Evolutionary conservation across 2,888 invertebrate genomes (phyloP), one percentile per base, ranked within the genome.

Genomic region (Bursaphelenchus okinawaensis): DNA sequence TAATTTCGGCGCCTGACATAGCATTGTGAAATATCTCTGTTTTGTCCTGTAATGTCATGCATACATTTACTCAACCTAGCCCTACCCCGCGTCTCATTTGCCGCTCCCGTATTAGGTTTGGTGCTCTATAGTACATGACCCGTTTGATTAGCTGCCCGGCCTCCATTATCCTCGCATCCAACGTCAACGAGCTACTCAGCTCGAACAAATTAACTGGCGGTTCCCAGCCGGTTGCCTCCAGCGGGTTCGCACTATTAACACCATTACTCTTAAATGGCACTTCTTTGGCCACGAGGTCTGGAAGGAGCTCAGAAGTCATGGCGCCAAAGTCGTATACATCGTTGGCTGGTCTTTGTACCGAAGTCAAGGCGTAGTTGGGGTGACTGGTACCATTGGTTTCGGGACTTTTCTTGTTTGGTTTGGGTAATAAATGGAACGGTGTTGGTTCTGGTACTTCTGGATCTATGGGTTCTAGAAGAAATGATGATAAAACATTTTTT

Each of bases 1-100:
- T 89, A 84, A 91, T 87, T 83, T 91, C 90, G 0, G 88, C 88
- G 66, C 90, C 91, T 9, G 90, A 88, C 80, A 90, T 89, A 82
- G 89, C 88, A 78, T 88, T 65, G 87, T 72, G 66, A 58, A 72
- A 75, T 27, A 71, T 62, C 69, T 75, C 67, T 1, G 63, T 54
- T 12, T 50, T 31, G 23, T 63, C 68, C 67, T 66, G 24, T 40
- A 29, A 40, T 16, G 1, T 8, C 19, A 29, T 57, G 60, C 16
- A 20, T 26, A 16, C 16, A 62, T 60, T 22, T 12, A 9, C 9
- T 2, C 22, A 66, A 65, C 19, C 16, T 20, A 26, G 12, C n/a
- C 58, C 52, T 65, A 72, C 73, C 57, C 62, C 65, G 55, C 74
- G 69, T 16, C 75, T 71, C 0, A 69, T 62, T 12, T 66, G 59